phyloP scores from a whole-genome alignment of 2,113 vertebrate genomes.

The Oncorhynchus keta region DNA sequence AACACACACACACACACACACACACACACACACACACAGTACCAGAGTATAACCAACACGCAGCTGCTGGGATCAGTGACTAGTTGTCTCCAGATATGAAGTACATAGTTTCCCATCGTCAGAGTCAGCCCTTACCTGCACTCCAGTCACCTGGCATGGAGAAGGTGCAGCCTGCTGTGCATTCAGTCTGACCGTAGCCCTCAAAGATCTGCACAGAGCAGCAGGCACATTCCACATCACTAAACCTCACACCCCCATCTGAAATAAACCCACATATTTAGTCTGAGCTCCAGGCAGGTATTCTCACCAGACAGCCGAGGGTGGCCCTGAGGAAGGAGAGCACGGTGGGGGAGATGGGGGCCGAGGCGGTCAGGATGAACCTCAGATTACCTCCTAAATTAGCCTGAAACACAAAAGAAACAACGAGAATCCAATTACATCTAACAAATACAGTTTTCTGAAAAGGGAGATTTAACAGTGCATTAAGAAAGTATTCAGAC shows the following conservation, averaged over 20 bases:
- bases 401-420: constrained; percentile 47
- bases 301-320: constrained; percentile 70
- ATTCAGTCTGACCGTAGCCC: constrained; percentile 80
- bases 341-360: constrained; percentile 76
- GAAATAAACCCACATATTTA: not conserved
- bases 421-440: not conserved
- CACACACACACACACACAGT: constrained; percentile 20
- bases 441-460: not conserved
- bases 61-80: not conserved
- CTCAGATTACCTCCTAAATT: constrained; percentile 75
- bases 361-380: constrained; percentile 75
- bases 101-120: too few species aligned
- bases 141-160: constrained; percentile 79
- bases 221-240: not conserved
- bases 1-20: constrained; percentile 8
- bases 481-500: too few species aligned
- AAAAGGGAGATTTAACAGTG: not conserved
- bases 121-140: constrained; percentile 57
- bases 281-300: not conserved
- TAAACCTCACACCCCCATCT: not conserved
- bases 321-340: constrained; percentile 78
- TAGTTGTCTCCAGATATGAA: too few species aligned
- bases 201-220: constrained; percentile 70
- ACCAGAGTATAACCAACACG: constrained; percentile 1
- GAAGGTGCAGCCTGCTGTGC: constrained; percentile 79